Evolutionary conservation across 2,888 invertebrate species (phyloP), one percentile per base, ranked within the genome.

Genomic region (Amblyjoppa fuscipennis): DNA sequence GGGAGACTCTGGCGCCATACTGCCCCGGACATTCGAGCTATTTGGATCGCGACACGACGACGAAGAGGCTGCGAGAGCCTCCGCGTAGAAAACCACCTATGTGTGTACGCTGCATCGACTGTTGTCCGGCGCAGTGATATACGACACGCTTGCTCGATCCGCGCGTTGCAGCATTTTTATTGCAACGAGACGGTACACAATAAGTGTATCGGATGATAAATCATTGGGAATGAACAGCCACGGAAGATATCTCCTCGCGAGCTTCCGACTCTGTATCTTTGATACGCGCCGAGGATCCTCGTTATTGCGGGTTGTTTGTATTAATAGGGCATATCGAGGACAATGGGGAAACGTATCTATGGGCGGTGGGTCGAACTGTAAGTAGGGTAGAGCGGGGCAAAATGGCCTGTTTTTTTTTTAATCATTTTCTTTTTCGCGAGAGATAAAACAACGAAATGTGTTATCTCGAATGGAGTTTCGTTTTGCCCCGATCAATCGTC

Each of bases 1-100:
- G 84, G 64, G 80, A 78, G 83, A 78, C 89, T 89, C 89, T 89
- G 92, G 92, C 92, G 92, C 91, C 92, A 88, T 85, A 87, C 87
- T 86, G 89, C 88, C 89, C 87, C 88, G 88, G 89, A 89, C 89
- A 88, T 88, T 89, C 87, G 85, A 89, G 88, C 88, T 88, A 90
- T 89, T 89, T 89, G 88, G 87, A 88, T 88, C 87, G 89, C 85
- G 79, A 84, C 83, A 83, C 82, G 76, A 73, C 81, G 73, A 64
- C 75, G 53, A 56, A 56, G 66, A 45, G 70, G 56, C 77, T 45
- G 38, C 74, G 56, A 59, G 71, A 75, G 64, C 70, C 70, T 77
- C 53, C 53, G 68, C 68, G 68, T 61, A 51, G 73, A 81, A 84
- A 84, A 78, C 68, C 74, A 81, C 77, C 56, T 74, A 34, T 71